phyloP scores from a whole-genome alignment of 2,888 invertebrate species.

The Criorhina ranunculi region DNA sequence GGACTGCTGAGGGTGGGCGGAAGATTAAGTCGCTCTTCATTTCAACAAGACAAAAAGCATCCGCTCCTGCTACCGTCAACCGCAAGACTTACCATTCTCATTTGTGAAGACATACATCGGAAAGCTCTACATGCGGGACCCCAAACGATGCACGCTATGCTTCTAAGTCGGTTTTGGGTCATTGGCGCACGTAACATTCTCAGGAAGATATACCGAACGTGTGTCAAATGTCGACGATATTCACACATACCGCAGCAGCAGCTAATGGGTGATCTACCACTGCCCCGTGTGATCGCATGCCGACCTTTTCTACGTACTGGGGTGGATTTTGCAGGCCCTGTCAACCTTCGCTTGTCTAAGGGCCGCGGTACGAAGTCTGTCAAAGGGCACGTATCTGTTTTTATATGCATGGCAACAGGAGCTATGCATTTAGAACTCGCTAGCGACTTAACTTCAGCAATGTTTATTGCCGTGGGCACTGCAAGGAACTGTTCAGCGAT shows the following conservation, averaged over 20 bases:
- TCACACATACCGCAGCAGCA: not conserved
- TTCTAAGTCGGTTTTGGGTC: too few relatives aligned
- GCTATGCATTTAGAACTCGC: not conserved
- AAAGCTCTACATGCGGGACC: constrained; percentile 38
- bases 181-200: too few relatives aligned
- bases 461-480: constrained; percentile 6
- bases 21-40: too few relatives aligned
- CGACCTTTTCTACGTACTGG: not conserved
- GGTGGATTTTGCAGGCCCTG: not conserved
- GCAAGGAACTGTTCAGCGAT: constrained; percentile 2
- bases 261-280: not conserved
- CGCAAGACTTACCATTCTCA: constrained; percentile 4
- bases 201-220: too few relatives aligned
- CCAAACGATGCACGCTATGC: constrained; percentile 34
- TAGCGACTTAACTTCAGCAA: not conserved
- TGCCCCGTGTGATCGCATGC: not conserved
- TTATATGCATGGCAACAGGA: not conserved
- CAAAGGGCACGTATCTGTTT: not conserved
- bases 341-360: not conserved
- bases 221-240: not conserved
- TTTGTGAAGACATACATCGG: constrained; percentile 28
- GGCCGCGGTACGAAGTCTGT: not conserved
- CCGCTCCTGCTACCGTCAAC: constrained; percentile 11
- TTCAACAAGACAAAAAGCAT: too few relatives aligned
- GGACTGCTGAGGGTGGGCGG: too few relatives aligned